Percentiles rank a stretch among this genome's conserved stretches.
Conservation (phyloP, 2,113 vertebrate species). For the Ctenomys sociabilis region DNA sequence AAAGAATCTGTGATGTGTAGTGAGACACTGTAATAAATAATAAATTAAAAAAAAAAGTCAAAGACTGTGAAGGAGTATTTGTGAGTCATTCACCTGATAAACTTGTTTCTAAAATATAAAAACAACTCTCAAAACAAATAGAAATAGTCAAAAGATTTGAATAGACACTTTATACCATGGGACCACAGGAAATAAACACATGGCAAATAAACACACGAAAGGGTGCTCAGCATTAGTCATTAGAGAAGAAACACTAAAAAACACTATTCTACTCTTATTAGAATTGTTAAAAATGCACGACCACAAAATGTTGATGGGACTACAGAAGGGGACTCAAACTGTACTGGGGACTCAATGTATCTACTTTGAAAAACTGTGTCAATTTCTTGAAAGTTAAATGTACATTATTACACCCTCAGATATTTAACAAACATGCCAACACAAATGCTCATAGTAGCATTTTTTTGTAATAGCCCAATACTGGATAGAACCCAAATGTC, state of each 20-base stretch:
- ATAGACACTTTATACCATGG: background rate
- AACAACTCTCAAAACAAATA: background rate
- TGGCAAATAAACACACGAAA: too few relatives aligned
- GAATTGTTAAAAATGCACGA: constrained; percentile 9
- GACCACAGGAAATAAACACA: background rate
- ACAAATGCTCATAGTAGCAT: constrained; percentile 3
- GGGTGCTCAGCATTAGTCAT: background rate
- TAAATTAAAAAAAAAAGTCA: too few relatives aligned
- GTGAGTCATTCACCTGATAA: background rate
- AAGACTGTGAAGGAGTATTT: background rate
- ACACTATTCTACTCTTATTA: background rate
- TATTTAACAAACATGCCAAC: constrained; percentile 35
- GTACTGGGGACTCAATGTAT: background rate
- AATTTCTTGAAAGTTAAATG: constrained; percentile 34
- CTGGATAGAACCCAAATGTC: background rate
- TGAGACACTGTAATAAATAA: too few relatives aligned
- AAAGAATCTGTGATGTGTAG: too few relatives aligned
- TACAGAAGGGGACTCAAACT: background rate
- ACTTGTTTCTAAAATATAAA: background rate
- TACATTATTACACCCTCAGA: background rate
- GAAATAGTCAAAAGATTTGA: background rate
- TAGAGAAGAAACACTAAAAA: background rate
- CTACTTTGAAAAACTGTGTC: constrained; percentile 3
- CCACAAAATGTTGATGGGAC: background rate
- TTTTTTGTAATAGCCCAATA: constrained; percentile 11